phyloP scores from a whole-genome alignment of 2,113 vertebrate genomes.

The Larimichthys crocea region DNA sequence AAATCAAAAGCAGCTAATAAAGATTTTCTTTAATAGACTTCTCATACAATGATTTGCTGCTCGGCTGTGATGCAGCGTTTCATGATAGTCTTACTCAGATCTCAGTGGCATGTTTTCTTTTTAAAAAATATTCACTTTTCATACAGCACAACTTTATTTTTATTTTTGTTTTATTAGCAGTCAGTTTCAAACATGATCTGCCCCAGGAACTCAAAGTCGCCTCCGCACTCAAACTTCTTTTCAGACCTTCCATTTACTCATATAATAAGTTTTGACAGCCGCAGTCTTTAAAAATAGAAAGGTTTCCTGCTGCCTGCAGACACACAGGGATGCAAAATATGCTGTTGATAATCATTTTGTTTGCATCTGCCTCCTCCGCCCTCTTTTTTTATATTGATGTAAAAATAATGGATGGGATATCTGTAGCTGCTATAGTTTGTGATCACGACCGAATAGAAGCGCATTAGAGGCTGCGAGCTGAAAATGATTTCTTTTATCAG shows the following conservation, averaged over 20 bases:
- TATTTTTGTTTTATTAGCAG: slow-evolving; percentile 13
- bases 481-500: not conserved
- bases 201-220: slow-evolving; percentile 14
- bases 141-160: slow-evolving; percentile 34
- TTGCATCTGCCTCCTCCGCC: not conserved
- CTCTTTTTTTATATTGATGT: not conserved
- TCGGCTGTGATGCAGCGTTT: not conserved
- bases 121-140: slow-evolving; percentile 2
- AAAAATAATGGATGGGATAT: not conserved
- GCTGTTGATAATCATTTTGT: not conserved
- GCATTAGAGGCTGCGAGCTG: not conserved
- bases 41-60: not conserved
- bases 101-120: not conserved
- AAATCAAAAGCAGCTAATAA: slow-evolving; percentile 32
- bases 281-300: slow-evolving; percentile 36
- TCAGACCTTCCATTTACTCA: slow-evolving; percentile 9
- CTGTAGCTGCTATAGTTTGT: not conserved
- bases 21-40: slow-evolving; percentile 22
- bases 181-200: slow-evolving; percentile 26
- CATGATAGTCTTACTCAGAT: slow-evolving; percentile 12
- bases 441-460: not conserved
- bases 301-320: slow-evolving; percentile 17
- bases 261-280: slow-evolving; percentile 50
- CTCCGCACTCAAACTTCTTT: slow-evolving; percentile 17
- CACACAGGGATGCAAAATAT: not conserved